Evolutionary conservation across 2,113 vertebrate species (phyloP).

Genomic region (Taxidea taxus): DNA sequence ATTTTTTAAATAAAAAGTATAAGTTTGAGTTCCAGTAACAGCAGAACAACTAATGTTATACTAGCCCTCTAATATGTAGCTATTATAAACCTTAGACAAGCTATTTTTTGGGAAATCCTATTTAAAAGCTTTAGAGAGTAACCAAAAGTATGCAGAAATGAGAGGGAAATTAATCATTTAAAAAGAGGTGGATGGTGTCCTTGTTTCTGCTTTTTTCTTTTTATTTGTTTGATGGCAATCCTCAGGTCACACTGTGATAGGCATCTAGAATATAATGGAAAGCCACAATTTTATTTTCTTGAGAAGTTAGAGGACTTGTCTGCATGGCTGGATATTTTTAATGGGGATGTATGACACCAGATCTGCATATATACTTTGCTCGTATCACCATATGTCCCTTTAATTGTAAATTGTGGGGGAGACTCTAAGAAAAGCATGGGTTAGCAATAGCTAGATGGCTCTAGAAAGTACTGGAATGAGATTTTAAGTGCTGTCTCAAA

Average conservation of each 20-base stretch:
- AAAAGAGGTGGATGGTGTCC: not conserved
- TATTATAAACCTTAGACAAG: not conserved
- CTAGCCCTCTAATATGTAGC: not conserved
- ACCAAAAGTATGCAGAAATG: not conserved
- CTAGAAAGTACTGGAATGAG: not conserved
- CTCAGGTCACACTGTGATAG: not conserved
- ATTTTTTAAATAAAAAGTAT: not conserved
- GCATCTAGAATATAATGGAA: not conserved
- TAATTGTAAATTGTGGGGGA: not conserved
- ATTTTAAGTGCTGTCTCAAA: not conserved
- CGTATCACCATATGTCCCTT: not conserved
- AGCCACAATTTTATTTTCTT: not conserved
- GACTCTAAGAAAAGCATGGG: not conserved
- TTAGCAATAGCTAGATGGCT: not conserved
- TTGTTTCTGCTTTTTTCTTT: not conserved
- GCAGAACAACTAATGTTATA: not conserved
- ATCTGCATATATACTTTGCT: not conserved
- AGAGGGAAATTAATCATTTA: not conserved
- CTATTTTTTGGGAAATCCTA: not conserved
- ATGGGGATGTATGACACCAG: not conserved
- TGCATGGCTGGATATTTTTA: not conserved
- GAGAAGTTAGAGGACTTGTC: not conserved
- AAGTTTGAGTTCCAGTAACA: not conserved
- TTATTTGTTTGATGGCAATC: not conserved
- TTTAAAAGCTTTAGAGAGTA: not conserved